Conservation (phyloP, 2,113 vertebrate species). For the Otocyon megalotis region DNA sequence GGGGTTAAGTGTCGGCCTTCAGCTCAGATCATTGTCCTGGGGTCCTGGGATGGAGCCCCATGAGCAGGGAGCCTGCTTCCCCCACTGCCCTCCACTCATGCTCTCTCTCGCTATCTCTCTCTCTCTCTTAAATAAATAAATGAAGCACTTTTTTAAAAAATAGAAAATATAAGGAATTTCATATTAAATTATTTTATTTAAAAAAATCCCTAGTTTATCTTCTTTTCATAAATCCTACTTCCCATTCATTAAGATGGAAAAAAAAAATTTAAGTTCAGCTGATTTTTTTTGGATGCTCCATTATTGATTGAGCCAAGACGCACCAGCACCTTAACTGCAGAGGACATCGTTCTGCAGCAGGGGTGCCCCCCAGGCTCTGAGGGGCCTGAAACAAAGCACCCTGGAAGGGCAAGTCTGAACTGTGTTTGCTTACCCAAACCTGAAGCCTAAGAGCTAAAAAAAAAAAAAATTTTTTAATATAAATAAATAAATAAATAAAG, state of each 20-base stretch:
- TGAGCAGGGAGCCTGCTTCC: too few species aligned
- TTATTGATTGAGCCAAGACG: constrained; percentile 8
- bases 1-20: too few species aligned
- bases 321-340: neutral
- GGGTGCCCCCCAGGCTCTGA: neutral
- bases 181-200: neutral
- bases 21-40: too few species aligned
- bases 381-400: neutral
- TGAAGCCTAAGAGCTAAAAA: neutral
- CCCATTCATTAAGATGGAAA: neutral
- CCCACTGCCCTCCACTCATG: too few species aligned
- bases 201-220: constrained; percentile 27
- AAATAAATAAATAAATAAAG: neutral
- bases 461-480: too few species aligned
- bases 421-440: neutral
- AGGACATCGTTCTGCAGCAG: neutral
- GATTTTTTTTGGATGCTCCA: neutral
- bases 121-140: too few species aligned
- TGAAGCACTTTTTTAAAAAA: too few species aligned
- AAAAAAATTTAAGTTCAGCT: neutral
- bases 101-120: too few species aligned
- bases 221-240: neutral
- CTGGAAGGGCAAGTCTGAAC: neutral
- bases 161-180: neutral
- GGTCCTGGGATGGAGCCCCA: too few species aligned